Conservation (phyloP, 2,888 invertebrate species). For the Prosapia bicincta region DNA sequence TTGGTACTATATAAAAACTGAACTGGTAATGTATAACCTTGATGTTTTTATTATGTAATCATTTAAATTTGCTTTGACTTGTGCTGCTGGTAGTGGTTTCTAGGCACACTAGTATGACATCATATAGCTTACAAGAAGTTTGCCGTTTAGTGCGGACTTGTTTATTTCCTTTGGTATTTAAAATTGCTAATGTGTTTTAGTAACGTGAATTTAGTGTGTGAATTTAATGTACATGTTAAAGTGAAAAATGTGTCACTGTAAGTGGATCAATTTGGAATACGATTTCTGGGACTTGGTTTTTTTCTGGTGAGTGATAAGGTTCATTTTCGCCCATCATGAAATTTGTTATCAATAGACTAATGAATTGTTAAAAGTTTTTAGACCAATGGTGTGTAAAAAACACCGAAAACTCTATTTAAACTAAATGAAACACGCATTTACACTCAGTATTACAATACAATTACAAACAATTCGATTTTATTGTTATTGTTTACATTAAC, state of each 20-base stretch:
- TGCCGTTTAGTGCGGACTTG: neutral
- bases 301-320: constrained; percentile 26
- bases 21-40: neutral
- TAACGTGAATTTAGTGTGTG: neutral
- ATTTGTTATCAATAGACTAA: constrained; percentile 22
- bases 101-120: neutral
- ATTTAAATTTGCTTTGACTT: neutral
- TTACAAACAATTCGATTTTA: too few relatives aligned
- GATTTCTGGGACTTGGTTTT: neutral
- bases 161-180: neutral
- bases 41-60: neutral
- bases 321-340: constrained; percentile 15
- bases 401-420: neutral
- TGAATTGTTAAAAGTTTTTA: neutral
- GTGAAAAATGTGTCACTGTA: neutral
- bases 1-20: neutral
- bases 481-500: too few relatives aligned
- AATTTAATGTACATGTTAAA: neutral
- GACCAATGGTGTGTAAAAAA: neutral
- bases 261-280: neutral
- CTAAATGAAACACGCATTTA: too few relatives aligned
- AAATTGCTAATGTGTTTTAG: neutral
- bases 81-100: neutral
- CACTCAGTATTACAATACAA: too few relatives aligned
- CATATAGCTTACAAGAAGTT: neutral